These are phyloP conservation scores for Antechinus flavipes DNA, from an alignment of 2,113 vertebrate species.

Conservation along the genomic window DNA sequence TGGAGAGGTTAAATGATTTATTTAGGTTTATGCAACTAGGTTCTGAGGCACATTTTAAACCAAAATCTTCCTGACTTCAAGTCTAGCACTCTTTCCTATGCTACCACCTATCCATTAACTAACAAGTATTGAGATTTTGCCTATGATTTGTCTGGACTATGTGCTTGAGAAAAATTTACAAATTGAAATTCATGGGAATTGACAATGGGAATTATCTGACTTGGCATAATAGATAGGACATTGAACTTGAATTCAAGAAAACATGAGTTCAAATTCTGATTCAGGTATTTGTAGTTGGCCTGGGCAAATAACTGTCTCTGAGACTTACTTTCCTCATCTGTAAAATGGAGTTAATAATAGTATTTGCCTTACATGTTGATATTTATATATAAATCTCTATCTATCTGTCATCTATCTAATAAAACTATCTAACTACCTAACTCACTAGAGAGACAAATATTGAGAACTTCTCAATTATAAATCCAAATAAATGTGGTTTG, in stretches of 20 bases:
- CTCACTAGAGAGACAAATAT: background rate
- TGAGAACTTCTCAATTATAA: background rate
- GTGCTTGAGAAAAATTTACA: background rate
- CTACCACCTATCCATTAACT: background rate
- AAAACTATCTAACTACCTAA: background rate
- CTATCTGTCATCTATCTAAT: too few relatives aligned
- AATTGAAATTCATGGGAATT: background rate
- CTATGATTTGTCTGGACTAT: background rate
- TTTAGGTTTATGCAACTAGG: background rate
- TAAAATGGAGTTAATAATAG: background rate
- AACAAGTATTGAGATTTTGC: background rate
- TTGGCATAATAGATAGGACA: background rate
- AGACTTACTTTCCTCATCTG: background rate
- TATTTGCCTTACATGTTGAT: background rate
- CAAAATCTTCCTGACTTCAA: background rate
- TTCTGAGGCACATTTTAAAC: background rate
- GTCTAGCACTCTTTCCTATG: background rate
- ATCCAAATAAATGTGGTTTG: background rate
- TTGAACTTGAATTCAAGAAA: background rate
- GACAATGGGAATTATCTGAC: background rate
- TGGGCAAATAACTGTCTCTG: background rate
- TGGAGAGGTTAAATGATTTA: background rate
- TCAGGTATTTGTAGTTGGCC: background rate
- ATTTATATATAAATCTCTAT: background rate
- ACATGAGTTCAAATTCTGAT: background rate